Evolutionary conservation across 2,888 invertebrate genomes (phyloP).

Genomic region (Drosophila maculinotata): DNA sequence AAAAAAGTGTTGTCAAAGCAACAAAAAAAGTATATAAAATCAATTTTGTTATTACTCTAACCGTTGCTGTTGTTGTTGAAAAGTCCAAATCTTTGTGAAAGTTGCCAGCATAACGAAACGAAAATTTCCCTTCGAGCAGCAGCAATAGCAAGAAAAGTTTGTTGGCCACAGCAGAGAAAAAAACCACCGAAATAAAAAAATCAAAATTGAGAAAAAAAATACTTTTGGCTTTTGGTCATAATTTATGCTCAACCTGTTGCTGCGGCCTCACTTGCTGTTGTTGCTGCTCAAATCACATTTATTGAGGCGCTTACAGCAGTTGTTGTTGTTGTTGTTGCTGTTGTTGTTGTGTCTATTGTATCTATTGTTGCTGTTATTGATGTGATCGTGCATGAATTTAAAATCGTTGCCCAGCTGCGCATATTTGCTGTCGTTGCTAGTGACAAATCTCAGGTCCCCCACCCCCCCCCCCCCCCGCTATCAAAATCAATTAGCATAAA

Average conservation of each 20-base stretch:
- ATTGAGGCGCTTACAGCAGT: constrained; percentile 10
- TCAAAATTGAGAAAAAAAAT: constrained; percentile 13
- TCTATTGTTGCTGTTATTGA: constrained; percentile 31
- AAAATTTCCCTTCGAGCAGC: constrained; percentile 60
- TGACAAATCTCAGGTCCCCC: neutral
- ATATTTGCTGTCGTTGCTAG: constrained; percentile 37
- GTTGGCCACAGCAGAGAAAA: constrained; percentile 47
- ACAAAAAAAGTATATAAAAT: constrained; percentile 25
- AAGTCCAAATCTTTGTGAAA: constrained; percentile 62
- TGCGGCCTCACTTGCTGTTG: constrained; percentile 26
- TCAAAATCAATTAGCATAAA: constrained; percentile 46
- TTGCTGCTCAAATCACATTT: constrained; percentile 17
- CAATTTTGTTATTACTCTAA: constrained; percentile 21
- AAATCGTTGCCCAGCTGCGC: constrained; percentile 42
- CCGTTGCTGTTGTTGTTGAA: constrained; percentile 37
- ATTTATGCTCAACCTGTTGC: constrained; percentile 77
- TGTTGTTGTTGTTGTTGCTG: constrained; percentile 11
- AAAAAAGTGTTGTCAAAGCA: neutral
- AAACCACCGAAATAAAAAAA: constrained; percentile 22
- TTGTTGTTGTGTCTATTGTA: constrained; percentile 13
- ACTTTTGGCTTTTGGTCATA: constrained; percentile 50
- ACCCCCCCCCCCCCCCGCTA: neutral
- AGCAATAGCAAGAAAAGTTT: constrained; percentile 47
- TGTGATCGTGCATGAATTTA: constrained; percentile 48
- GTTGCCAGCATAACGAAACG: constrained; percentile 45